Evolutionary conservation across 2,113 vertebrate species (phyloP).

Genomic region (Prolemur simus): DNA sequence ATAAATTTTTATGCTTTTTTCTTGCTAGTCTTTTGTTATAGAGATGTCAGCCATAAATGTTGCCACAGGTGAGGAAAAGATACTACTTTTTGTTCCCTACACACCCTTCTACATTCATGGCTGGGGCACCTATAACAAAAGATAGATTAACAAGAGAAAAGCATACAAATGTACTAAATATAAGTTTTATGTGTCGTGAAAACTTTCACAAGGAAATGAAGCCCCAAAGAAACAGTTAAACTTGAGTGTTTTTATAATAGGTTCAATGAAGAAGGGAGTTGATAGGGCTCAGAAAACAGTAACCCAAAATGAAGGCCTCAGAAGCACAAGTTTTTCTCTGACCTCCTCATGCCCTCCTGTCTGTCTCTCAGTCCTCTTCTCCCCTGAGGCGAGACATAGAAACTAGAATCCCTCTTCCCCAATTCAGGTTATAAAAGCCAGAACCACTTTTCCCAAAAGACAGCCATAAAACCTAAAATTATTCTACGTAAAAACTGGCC

Average conservation of each 20-base stretch:
- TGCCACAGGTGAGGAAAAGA: background rate
- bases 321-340: no score
- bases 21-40: background rate
- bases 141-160: background rate
- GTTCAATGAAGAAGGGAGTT: background rate
- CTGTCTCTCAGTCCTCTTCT: no score
- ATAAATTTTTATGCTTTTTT: background rate
- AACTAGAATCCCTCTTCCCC: no score
- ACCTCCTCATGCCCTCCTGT: no score
- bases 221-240: background rate
- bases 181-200: background rate
- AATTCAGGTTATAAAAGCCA: no score
- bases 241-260: background rate
- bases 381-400: no score
- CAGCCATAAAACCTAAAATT: no score
- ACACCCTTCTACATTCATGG: background rate
- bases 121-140: background rate
- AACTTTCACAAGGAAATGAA: background rate
- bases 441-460: no score
- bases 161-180: background rate
- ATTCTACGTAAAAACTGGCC: no score
- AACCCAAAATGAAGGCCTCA: no score
- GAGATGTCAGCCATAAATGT: background rate
- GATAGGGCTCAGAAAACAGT: no score
- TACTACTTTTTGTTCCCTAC: no score